phyloP scores from a whole-genome alignment of 2,888 invertebrate species.

The Stegana nigrithorax region DNA sequence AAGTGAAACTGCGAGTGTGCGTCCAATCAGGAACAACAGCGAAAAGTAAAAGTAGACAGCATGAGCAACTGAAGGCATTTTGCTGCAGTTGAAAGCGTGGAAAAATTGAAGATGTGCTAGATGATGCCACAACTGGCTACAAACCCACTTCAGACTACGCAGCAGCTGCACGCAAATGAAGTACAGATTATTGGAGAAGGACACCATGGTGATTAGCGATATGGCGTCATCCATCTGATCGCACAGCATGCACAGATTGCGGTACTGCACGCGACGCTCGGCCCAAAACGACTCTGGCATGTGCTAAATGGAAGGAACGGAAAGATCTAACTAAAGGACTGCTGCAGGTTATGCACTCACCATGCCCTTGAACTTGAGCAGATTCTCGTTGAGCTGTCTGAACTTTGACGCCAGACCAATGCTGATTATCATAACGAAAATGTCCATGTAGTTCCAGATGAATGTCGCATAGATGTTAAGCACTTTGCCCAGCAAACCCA shows the following conservation, averaged over 20 bases:
- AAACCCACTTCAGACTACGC: conserved; percentile 69
- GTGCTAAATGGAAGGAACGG: conserved; percentile 42
- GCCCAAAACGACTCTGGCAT: conserved; percentile 69
- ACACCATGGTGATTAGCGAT: conserved; percentile 70
- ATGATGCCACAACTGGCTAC: background rate
- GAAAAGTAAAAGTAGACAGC: conserved; percentile 73
- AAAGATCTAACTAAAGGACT: background rate
- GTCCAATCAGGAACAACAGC: conserved; percentile 71
- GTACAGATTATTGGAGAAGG: conserved; percentile 73
- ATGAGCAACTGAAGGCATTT: conserved; percentile 64
- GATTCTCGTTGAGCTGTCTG: conserved; percentile 72
- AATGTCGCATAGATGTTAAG: conserved; percentile 75
- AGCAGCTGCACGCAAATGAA: conserved; percentile 73
- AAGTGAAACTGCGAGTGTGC: conserved; percentile 72
- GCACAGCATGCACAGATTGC: conserved; percentile 70
- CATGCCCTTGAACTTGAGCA: conserved; percentile 70
- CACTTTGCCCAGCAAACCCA: conserved; percentile 59
- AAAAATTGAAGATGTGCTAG: background rate
- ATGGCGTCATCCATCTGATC: conserved; percentile 70
- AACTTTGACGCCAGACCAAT: conserved; percentile 77
- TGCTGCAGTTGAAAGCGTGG: conserved; percentile 39
- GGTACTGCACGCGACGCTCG: conserved; percentile 71
- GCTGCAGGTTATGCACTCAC: conserved; percentile 55
- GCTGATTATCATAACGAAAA: conserved; percentile 80
- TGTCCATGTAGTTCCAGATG: conserved; percentile 80